Conservation (phyloP, 2,113 vertebrate species). For the Bagarius yarrelli region DNA sequence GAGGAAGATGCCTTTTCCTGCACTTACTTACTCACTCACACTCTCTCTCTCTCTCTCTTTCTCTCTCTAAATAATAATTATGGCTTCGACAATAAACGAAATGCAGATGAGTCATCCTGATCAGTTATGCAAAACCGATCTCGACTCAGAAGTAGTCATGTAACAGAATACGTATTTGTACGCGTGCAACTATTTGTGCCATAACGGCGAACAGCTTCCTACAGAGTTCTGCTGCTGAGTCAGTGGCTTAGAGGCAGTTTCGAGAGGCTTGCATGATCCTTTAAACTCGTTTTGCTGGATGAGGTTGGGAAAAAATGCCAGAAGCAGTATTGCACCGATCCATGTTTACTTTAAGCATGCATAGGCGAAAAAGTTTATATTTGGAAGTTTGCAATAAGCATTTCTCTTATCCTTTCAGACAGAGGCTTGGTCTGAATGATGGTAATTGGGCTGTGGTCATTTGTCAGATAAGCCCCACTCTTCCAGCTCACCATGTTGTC, state of each 20-base stretch:
- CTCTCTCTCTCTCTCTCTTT: too few species aligned
- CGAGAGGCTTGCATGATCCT: slow-evolving; percentile 19
- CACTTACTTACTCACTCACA: slow-evolving; percentile 12
- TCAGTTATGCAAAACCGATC: slow-evolving; percentile 21
- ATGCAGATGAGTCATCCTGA: slow-evolving; percentile 20
- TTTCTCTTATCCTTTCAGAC: not conserved
- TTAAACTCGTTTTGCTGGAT: slow-evolving; percentile 43
- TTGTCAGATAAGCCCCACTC: too few species aligned
- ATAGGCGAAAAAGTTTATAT: not conserved
- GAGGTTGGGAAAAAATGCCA: not conserved
- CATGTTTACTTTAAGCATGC: slow-evolving; percentile 2
- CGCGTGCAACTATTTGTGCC: not conserved
- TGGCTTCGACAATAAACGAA: slow-evolving; percentile 23
- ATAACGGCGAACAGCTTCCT: slow-evolving; percentile 22
- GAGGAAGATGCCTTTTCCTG: not conserved
- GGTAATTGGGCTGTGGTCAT: slow-evolving; percentile 40
- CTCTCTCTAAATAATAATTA: not conserved
- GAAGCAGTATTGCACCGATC: not conserved
- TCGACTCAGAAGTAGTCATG: slow-evolving; percentile 36
- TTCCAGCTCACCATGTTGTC: not conserved
- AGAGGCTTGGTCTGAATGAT: not conserved
- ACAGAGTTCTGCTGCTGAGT: slow-evolving; percentile 42
- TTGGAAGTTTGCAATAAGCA: not conserved
- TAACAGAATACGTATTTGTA: slow-evolving; percentile 22
- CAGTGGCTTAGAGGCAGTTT: slow-evolving; percentile 43